Percentiles rank a stretch among this genome's conserved stretches.
Conservation (phyloP, 1,140 invertebrate species). For the Callitettix versicolor region DNA sequence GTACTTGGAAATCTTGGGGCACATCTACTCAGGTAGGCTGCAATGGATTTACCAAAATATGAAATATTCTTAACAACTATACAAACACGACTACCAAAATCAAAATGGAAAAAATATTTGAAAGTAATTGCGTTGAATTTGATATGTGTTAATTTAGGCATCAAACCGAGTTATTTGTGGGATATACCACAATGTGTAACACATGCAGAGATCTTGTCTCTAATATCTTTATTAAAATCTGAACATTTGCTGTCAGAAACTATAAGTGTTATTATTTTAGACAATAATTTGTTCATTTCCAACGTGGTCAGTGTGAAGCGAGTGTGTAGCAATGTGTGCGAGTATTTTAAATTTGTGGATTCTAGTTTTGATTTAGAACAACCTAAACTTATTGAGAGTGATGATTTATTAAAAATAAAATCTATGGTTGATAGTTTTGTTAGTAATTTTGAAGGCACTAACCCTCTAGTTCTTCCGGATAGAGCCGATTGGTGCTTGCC, state of each 20-base stretch:
- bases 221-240: conserved; percentile 14
- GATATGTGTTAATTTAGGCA: conserved; percentile 15
- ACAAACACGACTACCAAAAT: conserved; percentile 9
- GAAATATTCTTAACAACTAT: neutral
- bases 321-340: conserved; percentile 2
- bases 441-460: neutral
- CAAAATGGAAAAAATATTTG: conserved; percentile 2
- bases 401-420: no score
- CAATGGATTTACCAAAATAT: neutral
- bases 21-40: conserved; percentile 37
- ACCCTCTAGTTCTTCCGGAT: neutral
- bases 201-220: neutral
- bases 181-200: conserved; percentile 16
- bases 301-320: neutral
- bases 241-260: conserved; percentile 3
- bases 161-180: conserved; percentile 25
- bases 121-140: conserved; percentile 19
- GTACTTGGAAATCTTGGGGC: conserved; percentile 30
- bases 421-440: no score
- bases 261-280: conserved; percentile 8
- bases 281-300: conserved; percentile 18
- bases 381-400: conserved; percentile 2
- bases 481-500: conserved; percentile 16
- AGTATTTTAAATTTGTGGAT: conserved; percentile 14
- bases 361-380: conserved; percentile 5